Percentiles rank a stretch among this genome's conserved stretches.
phyloP scores from a whole-genome alignment of 2,113 vertebrate species.

The Melospiza melodia region DNA sequence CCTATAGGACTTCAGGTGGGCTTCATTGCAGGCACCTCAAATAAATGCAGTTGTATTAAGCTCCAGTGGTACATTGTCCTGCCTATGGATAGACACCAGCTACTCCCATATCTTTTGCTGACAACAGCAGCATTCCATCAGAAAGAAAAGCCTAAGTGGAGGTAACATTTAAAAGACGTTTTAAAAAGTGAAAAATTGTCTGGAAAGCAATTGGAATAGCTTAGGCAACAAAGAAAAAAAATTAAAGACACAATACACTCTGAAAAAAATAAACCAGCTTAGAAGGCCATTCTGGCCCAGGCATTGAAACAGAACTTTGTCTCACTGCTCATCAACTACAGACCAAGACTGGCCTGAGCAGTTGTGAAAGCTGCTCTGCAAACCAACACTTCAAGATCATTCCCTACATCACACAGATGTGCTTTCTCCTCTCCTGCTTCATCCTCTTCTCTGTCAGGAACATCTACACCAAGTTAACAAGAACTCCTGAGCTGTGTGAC shows the following conservation, averaged over 20 bases:
- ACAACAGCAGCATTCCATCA: background rate
- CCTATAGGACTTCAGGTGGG: background rate
- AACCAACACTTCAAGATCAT: background rate
- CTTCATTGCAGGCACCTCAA: background rate
- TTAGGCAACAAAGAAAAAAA: background rate
- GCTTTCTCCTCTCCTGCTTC: background rate
- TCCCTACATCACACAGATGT: background rate
- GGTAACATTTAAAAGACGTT: background rate
- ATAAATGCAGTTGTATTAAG: background rate
- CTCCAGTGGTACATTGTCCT: background rate
- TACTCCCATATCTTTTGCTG: background rate
- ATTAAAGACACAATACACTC: background rate
- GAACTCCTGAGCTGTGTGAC: background rate
- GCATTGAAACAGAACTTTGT: background rate
- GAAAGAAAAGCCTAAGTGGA: background rate
- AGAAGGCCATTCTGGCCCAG: background rate
- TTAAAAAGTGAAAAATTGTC: background rate
- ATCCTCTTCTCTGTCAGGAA: background rate
- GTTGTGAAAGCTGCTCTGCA: background rate
- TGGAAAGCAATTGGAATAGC: background rate
- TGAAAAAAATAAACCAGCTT: background rate
- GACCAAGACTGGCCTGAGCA: background rate
- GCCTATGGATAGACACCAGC: background rate
- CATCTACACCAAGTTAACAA: background rate
- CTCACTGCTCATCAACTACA: background rate